Base-by-base conservation (phyloP, 1,140 invertebrate genomes). In the Drosophila punjabiensis region DNA sequence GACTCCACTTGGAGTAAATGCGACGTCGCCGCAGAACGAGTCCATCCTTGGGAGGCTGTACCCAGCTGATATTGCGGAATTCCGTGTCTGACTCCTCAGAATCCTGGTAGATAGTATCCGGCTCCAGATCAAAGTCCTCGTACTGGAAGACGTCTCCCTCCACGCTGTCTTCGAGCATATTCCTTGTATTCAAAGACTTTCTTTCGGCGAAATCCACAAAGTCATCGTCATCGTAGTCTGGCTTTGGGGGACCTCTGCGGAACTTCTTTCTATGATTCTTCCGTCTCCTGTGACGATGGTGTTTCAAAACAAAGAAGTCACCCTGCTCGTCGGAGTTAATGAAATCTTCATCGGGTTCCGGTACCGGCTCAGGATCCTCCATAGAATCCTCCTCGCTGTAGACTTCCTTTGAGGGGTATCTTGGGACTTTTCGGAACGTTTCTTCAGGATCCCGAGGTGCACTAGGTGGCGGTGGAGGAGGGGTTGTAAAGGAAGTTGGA, bases 1-100 rank as follows among this genome's bases (percentile, higher is more conserved):
- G 84, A 32, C 93, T 93, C 94, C 94, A 94, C 76, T 93, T 93
- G 5, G 87, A 87, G 61, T 92, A 93, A 50, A 91, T 69, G 13
- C 91, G 71, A 20, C 89, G 45, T 50, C 91, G 78, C 0, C 83
- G 70, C 0, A 73, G 65, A 24, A 43, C 69, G 9, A 91, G 43
- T 8, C 78, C 88, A 7, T 92, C 87, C 63, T 90, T 90, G 0
- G 61, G 18, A 0, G 75, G 50, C 32, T 68, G n/a, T 13, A 68
- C 18, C 35, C 48, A 69, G 24, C 65, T 81, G 4, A 24, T n/a
- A 50, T 92, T 85, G 0, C 76, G 76, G 16, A 47, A 55, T 30
- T 89, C 79, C 0, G 39, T 7, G 8, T 81, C 65, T 3, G 65
- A 81, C 24, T 92, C 91, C 28, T 83, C 79, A 0, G 90, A 91